Conservation (phyloP, 92 coral and sea anemone species). For the Umimayanthus chanpuru region DNA sequence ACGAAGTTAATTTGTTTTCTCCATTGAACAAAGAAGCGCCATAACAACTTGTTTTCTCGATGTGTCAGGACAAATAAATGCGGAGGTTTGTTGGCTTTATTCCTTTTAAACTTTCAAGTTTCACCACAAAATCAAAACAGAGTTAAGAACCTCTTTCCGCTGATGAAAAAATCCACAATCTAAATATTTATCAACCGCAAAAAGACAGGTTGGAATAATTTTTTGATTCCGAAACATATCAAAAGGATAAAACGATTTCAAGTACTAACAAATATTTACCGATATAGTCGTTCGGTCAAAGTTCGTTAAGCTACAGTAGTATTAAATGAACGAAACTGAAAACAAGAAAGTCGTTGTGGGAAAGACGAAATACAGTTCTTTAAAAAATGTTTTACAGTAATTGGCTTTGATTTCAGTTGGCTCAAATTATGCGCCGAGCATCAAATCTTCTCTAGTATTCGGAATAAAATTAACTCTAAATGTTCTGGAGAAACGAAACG, state of each 20-base stretch:
- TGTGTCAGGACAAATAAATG: background rate
- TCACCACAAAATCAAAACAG: background rate
- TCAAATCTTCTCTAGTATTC: too few species aligned
- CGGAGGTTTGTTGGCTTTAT: background rate
- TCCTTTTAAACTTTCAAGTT: background rate
- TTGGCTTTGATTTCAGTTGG: background rate
- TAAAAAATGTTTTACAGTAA: too few species aligned
- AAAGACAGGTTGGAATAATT: background rate
- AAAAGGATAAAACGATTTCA: background rate
- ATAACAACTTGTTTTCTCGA: background rate
- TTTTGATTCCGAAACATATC: background rate
- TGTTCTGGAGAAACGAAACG: too few species aligned
- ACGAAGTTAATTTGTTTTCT: background rate
- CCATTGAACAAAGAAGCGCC: background rate
- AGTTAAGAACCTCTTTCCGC: background rate
- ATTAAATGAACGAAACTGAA: background rate
- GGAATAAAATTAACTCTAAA: too few species aligned
- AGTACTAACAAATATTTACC: background rate
- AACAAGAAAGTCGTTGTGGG: background rate
- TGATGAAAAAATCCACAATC: background rate
- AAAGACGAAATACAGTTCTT: background rate
- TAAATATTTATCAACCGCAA: background rate
- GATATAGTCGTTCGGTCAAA: background rate
- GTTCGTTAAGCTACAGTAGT: background rate
- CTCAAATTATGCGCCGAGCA: background rate